phyloP scores from a whole-genome alignment of 2,797 vertebrate species.

The Myoxocephalus aenaeus region DNA sequence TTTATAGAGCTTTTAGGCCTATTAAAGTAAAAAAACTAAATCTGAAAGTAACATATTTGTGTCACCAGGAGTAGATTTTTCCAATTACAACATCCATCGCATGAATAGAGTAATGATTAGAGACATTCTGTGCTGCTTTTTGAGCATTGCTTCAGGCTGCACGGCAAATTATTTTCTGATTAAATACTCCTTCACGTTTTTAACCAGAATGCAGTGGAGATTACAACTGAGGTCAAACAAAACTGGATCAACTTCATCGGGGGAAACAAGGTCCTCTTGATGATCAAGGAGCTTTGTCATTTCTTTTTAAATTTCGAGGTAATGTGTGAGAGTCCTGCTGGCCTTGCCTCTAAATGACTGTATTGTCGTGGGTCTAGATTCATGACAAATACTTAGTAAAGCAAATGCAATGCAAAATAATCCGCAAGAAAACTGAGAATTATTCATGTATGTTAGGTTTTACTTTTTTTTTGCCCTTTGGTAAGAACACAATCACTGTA shows the following conservation, averaged over 20 bases:
- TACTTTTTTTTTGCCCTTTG: not conserved
- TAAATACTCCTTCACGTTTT: conserved; percentile 41
- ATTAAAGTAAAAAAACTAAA: not conserved
- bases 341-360: not conserved
- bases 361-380: conserved; percentile 10
- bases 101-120: conserved; percentile 38
- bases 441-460: conserved; percentile 17
- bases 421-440: conserved; percentile 7
- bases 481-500: conserved; percentile 17
- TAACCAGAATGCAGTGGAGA: conserved; percentile 20
- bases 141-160: conserved; percentile 35
- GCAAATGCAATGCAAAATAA: conserved; percentile 17
- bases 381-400: conserved; percentile 29
- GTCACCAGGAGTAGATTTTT: conserved; percentile 36
- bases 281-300: not conserved
- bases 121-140: conserved; percentile 28
- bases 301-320: not conserved
- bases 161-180: conserved; percentile 50
- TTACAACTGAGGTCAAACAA: not conserved
- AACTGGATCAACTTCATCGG: not conserved
- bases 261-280: not conserved
- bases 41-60: conserved; percentile 17
- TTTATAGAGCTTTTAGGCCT: not conserved
- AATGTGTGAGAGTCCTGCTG: conserved; percentile 6
- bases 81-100: conserved; percentile 38